A percentile compares a stretch with the other conserved stretches of the same genome.
These are phyloP conservation scores for Acleris literana DNA, from an alignment of 2,888 invertebrate genomes.

Conservation along the genomic window DNA sequence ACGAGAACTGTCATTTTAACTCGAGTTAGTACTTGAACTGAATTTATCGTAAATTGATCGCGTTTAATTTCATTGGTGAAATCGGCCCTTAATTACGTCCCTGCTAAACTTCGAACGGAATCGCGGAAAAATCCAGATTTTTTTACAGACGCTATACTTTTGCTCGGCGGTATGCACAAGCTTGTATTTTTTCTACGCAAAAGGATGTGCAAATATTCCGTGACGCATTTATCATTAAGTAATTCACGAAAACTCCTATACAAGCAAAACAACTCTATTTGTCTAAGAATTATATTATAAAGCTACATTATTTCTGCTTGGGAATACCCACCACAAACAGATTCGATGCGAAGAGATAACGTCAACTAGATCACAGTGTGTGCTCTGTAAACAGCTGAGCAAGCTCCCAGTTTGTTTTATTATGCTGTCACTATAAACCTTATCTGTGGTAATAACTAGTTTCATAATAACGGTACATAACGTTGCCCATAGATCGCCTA, in stretches of 20 bases:
- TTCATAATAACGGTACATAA: background rate
- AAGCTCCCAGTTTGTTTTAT: conserved; percentile 10
- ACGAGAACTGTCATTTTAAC: too few relatives aligned
- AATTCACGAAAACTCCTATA: background rate
- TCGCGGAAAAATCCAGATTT: too few relatives aligned
- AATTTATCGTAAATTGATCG: too few relatives aligned
- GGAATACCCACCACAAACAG: conserved; percentile 30
- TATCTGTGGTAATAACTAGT: background rate
- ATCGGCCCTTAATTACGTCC: too few relatives aligned
- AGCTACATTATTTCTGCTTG: background rate
- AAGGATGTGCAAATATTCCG: too few relatives aligned
- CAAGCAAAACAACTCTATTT: background rate
- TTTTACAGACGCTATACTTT: too few relatives aligned
- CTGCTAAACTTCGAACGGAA: too few relatives aligned
- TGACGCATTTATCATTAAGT: conserved; percentile 1
- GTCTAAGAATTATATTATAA: background rate
- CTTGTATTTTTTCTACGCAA: too few relatives aligned
- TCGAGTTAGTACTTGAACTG: too few relatives aligned
- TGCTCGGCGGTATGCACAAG: too few relatives aligned
- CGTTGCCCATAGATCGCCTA: background rate
- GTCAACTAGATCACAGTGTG: conserved; percentile 9
- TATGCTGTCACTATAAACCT: background rate
- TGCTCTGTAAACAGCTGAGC: conserved; percentile 2
- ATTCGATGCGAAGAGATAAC: conserved; percentile 10
- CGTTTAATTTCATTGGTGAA: too few relatives aligned